A percentile compares a stretch with the other conserved stretches of the same genome.
Evolutionary conservation across 1,140 invertebrate species (phyloP).

Genomic region (Sycophaga agraensis): DNA sequence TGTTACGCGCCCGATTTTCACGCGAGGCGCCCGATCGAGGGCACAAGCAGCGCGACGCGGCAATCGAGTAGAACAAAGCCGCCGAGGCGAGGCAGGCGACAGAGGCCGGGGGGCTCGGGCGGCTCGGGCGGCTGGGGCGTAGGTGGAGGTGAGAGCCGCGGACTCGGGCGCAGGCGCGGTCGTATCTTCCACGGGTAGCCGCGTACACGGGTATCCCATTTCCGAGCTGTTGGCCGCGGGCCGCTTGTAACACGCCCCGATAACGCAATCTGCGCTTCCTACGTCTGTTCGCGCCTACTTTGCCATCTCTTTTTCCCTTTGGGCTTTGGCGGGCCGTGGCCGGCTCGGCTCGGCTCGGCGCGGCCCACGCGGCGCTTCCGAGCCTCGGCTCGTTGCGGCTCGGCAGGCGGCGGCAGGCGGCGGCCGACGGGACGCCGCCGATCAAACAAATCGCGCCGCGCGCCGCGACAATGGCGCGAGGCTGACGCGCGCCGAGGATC

Average conservation of each 20-base stretch:
- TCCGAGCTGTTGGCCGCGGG: conserved; percentile 16
- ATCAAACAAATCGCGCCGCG: no score
- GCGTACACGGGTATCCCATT: conserved; percentile 29
- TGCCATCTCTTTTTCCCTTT: not conserved
- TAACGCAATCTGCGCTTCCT: conserved; percentile 22
- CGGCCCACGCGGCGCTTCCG: no score
- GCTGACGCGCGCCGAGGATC: not conserved
- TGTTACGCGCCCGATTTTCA: no score
- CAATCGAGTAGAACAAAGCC: no score
- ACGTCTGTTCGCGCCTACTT: conserved; percentile 14
- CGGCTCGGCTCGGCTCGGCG: not conserved
- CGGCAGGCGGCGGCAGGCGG: not conserved
- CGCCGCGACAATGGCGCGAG: no score
- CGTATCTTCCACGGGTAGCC: conserved; percentile 23
- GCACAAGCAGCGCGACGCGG: no score
- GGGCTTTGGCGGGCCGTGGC: no score
- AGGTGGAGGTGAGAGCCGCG: no score
- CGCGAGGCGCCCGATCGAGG: no score
- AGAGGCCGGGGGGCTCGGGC: no score
- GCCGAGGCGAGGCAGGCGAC: no score
- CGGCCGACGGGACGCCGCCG: conserved; percentile 19
- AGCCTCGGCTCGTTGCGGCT: conserved; percentile 8
- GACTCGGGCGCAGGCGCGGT: conserved; percentile 25
- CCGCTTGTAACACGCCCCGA: conserved; percentile 16
- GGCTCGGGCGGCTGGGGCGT: no score